Evolutionary conservation across 2,797 vertebrate genomes (phyloP).

Genomic region (Apodemus agrarius): DNA sequence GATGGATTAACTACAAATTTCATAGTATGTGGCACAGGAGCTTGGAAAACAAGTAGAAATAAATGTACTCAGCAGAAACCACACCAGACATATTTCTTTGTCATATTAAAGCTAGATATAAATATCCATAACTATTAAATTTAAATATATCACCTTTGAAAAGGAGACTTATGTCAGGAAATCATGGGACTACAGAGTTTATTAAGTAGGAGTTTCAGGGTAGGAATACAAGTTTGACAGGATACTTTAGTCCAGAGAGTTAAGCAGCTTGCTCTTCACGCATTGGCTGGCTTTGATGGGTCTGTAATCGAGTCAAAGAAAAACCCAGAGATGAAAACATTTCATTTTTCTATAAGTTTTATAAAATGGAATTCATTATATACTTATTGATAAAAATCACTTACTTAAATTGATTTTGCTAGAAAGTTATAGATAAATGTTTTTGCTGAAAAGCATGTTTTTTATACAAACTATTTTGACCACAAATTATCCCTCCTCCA

Average conservation of each 20-base stretch:
- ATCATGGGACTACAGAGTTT: not conserved
- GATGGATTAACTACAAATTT: constrained; percentile 68
- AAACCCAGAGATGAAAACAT: not conserved
- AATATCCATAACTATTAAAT: not conserved
- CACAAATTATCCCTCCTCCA: not conserved
- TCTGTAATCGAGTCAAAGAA: not conserved
- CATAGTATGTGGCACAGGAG: not conserved
- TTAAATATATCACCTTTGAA: not conserved
- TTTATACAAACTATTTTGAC: not conserved
- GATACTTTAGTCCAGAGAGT: not conserved
- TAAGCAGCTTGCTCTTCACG: not conserved
- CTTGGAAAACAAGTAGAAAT: not conserved
- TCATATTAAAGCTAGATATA: constrained; percentile 6
- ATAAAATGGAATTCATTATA: not conserved
- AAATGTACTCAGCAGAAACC: not conserved
- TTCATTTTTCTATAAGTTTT: not conserved
- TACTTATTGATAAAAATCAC: not conserved
- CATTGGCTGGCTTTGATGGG: not conserved
- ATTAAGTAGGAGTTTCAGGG: not conserved
- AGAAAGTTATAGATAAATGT: not conserved
- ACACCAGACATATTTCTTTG: not conserved
- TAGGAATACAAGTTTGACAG: not conserved
- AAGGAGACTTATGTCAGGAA: not conserved
- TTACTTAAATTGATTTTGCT: not conserved
- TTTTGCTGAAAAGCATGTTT: not conserved